These are phyloP conservation scores for Zaprionus vittiger DNA, from an alignment of 1,140 invertebrate species.

Conservation along the genomic window DNA sequence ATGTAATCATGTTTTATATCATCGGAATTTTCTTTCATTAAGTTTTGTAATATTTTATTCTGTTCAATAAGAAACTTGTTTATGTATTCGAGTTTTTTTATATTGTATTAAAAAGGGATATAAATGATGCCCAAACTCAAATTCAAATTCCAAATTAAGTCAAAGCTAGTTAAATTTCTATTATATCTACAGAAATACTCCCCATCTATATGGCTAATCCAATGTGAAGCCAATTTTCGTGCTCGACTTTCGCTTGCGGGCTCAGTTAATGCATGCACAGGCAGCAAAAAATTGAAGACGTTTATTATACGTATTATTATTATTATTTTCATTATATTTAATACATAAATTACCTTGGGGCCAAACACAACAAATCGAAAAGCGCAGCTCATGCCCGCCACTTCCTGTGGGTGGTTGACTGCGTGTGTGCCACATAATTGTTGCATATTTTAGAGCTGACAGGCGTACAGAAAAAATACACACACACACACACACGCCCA, in stretches of 20 bases:
- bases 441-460: slow-evolving; percentile 70
- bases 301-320: slow-evolving; percentile 70
- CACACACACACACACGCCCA: slow-evolving; percentile 13
- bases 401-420: not conserved
- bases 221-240: slow-evolving; percentile 20
- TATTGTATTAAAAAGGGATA: not conserved
- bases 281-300: slow-evolving; percentile 33
- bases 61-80: not conserved
- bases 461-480: slow-evolving; percentile 52
- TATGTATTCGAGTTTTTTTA: not conserved
- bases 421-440: slow-evolving; percentile 59
- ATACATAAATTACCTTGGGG: slow-evolving; percentile 71
- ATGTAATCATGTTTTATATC: not conserved
- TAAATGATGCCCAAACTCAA: not conserved
- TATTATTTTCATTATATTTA: slow-evolving; percentile 72
- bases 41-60: not conserved
- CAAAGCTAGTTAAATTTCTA: not conserved
- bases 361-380: slow-evolving; percentile 53
- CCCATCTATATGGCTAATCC: slow-evolving; percentile 23
- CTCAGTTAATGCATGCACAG: slow-evolving; percentile 19
- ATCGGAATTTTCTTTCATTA: not conserved
- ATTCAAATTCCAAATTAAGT: not conserved
- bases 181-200: not conserved
- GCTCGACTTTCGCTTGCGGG: not conserved
- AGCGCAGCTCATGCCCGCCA: slow-evolving; percentile 25